A percentile compares a stretch with the other conserved stretches of the same genome.
Conservation (phyloP, 2,888 invertebrate genomes). For the Caenorhabditis japonica region DNA sequence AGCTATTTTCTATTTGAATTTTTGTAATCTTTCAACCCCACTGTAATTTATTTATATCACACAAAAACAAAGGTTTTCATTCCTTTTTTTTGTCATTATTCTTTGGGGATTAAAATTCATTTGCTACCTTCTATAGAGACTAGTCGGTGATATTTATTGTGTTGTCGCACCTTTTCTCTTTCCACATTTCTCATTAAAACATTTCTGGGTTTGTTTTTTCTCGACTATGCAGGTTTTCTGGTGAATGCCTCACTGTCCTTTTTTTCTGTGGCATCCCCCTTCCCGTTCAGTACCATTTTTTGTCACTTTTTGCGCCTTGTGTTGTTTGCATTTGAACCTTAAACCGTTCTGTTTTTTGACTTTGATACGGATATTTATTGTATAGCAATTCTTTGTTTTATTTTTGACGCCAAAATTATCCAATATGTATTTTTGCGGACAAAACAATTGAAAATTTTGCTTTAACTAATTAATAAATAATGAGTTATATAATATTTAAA, state of each 20-base stretch:
- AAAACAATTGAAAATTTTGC: constrained; percentile 13
- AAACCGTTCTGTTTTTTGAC: neutral
- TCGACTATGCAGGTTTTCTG: constrained; percentile 37
- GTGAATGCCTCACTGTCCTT: constrained; percentile 2
- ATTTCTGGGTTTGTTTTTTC: constrained; percentile 29
- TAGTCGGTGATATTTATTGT: constrained; percentile 14
- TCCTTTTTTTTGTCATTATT: too few relatives aligned
- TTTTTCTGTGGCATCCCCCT: constrained; percentile 27
- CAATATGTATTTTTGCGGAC: constrained; percentile 1
- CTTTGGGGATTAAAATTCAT: constrained; percentile 5
- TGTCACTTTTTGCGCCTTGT: constrained; percentile 1
- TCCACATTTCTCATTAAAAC: constrained; percentile 1
- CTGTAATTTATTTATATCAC: neutral
- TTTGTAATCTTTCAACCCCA: neutral
- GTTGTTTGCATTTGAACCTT: constrained; percentile 9
- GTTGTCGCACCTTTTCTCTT: constrained; percentile 2
- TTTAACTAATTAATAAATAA: constrained; percentile 40
- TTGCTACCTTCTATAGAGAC: constrained; percentile 14
- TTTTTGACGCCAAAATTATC: neutral
- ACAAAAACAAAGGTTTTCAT: neutral
- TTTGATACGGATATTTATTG: constrained; percentile 24
- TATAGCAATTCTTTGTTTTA: neutral
- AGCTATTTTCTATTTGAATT: too few relatives aligned
- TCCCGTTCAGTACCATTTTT: neutral
- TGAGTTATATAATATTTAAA: too few relatives aligned